These are phyloP conservation scores for Sebastes oblongus DNA, from an alignment of 2,797 vertebrate genomes.

Conservation along the genomic window DNA sequence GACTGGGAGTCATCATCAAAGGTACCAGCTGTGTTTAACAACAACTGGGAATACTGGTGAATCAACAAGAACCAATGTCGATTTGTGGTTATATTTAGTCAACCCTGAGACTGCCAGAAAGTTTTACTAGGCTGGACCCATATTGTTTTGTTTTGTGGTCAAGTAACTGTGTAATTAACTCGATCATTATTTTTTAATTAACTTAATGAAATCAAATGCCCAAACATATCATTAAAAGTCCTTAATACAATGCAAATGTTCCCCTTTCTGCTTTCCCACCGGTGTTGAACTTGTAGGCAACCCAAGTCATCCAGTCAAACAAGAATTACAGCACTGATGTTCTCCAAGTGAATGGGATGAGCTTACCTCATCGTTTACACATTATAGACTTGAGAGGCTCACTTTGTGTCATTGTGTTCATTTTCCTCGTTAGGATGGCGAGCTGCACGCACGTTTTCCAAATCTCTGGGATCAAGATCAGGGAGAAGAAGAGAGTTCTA, in stretches of 20 bases:
- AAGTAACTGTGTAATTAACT: not conserved
- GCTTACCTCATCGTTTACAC: not conserved
- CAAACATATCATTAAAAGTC: not conserved
- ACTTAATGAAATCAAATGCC: too few relatives aligned
- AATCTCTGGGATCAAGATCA: constrained; percentile 77
- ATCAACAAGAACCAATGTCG: not conserved
- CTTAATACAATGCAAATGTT: not conserved
- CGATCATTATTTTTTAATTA: not conserved
- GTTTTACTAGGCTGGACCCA: not conserved
- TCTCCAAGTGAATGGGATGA: not conserved
- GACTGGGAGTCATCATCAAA: not conserved
- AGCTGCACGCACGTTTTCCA: constrained; percentile 62
- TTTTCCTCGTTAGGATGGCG: constrained; percentile 61
- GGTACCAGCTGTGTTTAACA: constrained; percentile 26
- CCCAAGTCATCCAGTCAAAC: not conserved
- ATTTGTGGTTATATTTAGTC: not conserved
- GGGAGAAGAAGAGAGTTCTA: constrained; percentile 68
- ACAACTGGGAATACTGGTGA: not conserved
- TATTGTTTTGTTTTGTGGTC: not conserved
- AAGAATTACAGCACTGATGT: constrained; percentile 5
- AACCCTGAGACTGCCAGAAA: not conserved
- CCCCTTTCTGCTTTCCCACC: not conserved
- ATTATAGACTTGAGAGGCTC: rapidly evolving
- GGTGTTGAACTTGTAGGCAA: not conserved
- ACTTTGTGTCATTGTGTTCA: not conserved